Base-by-base conservation (phyloP, 2,797 vertebrate genomes). In the Sebastes vulpes region DNA sequence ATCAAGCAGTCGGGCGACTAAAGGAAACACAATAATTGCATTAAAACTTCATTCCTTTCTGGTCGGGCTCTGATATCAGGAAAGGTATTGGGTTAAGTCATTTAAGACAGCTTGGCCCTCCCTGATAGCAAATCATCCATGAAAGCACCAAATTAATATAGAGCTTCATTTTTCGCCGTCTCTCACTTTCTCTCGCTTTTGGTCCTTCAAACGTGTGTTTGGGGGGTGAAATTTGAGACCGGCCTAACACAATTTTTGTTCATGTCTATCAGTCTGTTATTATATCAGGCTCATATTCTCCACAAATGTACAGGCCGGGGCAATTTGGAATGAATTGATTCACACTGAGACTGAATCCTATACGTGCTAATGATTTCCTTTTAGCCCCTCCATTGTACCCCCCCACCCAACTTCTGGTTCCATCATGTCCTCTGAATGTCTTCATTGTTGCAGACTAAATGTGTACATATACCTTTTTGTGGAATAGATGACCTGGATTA, bases 281-380 rank as follows among this genome's bases (percentile, higher is more conserved):
- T 97, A 97, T 97, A 99, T 98, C 98, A 98, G 96, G 96, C 97
- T 96, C 97, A 97, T 97, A 50, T 98, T 97, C 97, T 98, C 96
- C 96, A 96, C 97, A 97, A 97, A 98, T 98, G 98, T 97, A 97
- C 96, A 97, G 97, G 96, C 97, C 96, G 95, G 97, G 97, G 97
- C 97, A 98, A 97, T 96, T 96, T 96, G 97, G 97, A 99, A 98
- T 98, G 97, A 98, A 99, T 99, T 99, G 98, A 98, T 98, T 97
- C 96, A 71, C 97, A 95, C 96, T 95, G 96, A 96, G 97, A 96
- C 97, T 94, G 93, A 95, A 95, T 97, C 94, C 72, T 95, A 95
- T 95, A 97, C 96, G 97, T 96, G 93, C 95, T 98, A 97, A 98
- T 97, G 97, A 97, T 97, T 97, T 97, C 96, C 94, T 96, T 95